Conservation (phyloP, 2,888 invertebrate species). For the Portevinia maculata region DNA sequence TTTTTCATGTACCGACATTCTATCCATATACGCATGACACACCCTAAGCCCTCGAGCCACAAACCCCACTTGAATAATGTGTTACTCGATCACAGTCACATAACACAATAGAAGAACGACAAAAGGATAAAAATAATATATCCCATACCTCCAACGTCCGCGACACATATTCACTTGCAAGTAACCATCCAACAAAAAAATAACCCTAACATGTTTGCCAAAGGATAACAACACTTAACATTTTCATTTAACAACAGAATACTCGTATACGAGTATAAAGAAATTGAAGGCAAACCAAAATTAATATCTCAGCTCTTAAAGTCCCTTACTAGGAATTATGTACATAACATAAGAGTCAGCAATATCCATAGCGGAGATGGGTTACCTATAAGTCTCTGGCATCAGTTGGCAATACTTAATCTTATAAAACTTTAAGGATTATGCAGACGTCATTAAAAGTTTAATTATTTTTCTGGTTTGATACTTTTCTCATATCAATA, state of each 20-base stretch:
- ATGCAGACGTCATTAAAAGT: conserved; percentile 32
- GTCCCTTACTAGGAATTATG: conserved; percentile 2
- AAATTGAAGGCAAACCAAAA: conserved; percentile 29
- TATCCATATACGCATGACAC: not conserved
- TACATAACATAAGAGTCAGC: not conserved
- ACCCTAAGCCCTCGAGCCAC: conserved; percentile 2
- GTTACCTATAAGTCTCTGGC: not conserved
- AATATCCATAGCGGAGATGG: conserved; percentile 1
- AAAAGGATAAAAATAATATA: conserved; percentile 40
- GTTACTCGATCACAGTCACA: conserved; percentile 41
- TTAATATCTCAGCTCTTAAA: conserved; percentile 40
- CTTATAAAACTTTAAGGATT: conserved; percentile 11
- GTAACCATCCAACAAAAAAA: not conserved
- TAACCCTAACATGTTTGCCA: not conserved
- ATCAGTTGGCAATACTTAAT: conserved; percentile 12
- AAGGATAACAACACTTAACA: conserved; percentile 42
- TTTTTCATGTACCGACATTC: too few relatives aligned
- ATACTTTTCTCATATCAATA: not conserved
- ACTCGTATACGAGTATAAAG: too few relatives aligned
- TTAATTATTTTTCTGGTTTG: conserved; percentile 25
- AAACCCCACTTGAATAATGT: conserved; percentile 20
- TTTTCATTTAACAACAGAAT: conserved; percentile 13
- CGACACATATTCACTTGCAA: conserved; percentile 10
- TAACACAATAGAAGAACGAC: conserved; percentile 29
- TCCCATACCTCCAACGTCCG: not conserved